Percentiles rank a stretch among this genome's conserved stretches.
Conservation (phyloP, 2,888 invertebrate genomes). For the Microdon myrmicae region DNA sequence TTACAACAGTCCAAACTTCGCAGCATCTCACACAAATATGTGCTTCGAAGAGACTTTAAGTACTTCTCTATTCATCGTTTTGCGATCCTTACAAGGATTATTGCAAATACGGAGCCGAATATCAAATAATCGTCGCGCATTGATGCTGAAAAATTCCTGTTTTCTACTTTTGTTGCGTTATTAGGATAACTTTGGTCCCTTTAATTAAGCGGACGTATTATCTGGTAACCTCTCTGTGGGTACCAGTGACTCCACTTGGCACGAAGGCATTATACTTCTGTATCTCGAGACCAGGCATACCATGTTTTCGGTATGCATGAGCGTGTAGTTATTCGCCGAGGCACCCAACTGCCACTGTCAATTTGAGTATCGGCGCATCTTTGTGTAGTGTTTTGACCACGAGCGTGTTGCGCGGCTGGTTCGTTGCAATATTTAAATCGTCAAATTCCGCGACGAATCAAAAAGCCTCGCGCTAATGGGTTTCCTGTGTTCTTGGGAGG, state of each 20-base stretch:
- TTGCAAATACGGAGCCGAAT: no score
- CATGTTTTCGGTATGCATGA: conserved; percentile 50
- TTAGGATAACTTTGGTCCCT: no score
- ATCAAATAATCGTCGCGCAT: no score
- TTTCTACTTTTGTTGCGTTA: no score
- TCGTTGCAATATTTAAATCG: conserved; percentile 52
- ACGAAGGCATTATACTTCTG: conserved; percentile 1
- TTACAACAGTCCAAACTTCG: no score
- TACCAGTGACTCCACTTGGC: conserved; percentile 2
- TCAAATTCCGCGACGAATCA: conserved; percentile 43
- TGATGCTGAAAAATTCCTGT: no score
- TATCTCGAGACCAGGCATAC: conserved; percentile 37
- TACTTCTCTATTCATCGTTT: no score
- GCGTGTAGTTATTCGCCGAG: conserved; percentile 32
- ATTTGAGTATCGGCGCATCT: conserved; percentile 44
- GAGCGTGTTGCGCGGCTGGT: conserved; percentile 45
- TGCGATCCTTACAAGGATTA: no score
- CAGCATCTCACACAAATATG: no score
- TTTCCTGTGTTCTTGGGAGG: conserved; percentile 51
- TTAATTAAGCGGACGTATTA: conserved; percentile 43
- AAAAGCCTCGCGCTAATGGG: conserved; percentile 48
- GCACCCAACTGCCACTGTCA: conserved; percentile 44
- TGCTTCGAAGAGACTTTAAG: no score
- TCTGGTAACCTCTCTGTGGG: no score
- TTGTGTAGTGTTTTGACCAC: conserved; percentile 39